Base-by-base conservation (phyloP, 1,140 invertebrate species). In the Rhynchophorus ferrugineus region DNA sequence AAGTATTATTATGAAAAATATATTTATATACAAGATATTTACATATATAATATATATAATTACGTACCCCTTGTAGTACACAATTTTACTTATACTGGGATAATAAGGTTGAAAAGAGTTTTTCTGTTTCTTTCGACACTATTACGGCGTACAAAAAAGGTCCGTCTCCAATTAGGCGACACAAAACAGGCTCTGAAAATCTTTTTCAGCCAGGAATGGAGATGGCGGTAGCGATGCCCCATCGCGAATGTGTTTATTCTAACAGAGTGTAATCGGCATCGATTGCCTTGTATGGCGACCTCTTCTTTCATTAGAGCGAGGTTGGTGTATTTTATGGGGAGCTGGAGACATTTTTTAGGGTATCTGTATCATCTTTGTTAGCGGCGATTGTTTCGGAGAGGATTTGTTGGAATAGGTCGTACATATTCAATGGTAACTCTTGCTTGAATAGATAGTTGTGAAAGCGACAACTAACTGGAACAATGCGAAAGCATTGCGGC, bases 191-290 rank as follows among this genome's bases (percentile, higher is more conserved):
- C 44, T 2, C 18, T 17, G 24, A 36, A 43, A 37, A 18, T 20
- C 11, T 50, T 50, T 39, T 44, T 36, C 22, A 33, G 38, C 37
- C 48, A 20, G 38, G 33, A 50, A 50, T 44, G 48, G 48, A 17
- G 38, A 33, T 42, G 16, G 45, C 43, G 38, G 16, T 36, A 35
- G 48, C 43, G 45, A 13, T 36, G 45, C 36, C 36, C 45, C 45
- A 48, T 38, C 45, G 24, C 14, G 49, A 52, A 52, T 52, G 49
- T 44, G 49, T 52, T 52, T 52, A 52, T 52, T 37, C 49, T 52
- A 44, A 52, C 42, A 44, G 41, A 35, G 49, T 36, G 49, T 37
- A 52, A 52, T 52, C 49, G 42, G 39, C 24, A 44, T 44, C 43
- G 35, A 52, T 3, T 16, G 33, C 49, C 49, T 37, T 52, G 17